phyloP scores from a whole-genome alignment of 2,113 vertebrate genomes.

The Canis aureus region DNA sequence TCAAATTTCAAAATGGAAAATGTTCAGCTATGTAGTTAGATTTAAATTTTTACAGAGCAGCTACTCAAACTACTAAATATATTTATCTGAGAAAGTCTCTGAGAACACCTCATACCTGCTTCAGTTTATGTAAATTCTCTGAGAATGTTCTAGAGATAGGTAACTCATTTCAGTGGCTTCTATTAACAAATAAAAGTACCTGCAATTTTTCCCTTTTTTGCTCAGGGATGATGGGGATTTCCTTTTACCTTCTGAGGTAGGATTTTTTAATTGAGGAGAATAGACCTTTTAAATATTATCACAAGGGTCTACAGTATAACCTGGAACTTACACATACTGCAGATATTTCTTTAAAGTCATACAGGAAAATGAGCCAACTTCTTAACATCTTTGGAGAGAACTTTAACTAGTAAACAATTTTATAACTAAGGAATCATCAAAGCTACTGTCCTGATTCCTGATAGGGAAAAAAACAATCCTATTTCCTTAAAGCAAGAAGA shows the following conservation, averaged over 20 bases:
- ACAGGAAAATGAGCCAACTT: slow-evolving; percentile 71
- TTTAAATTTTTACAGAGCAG: slow-evolving; percentile 44
- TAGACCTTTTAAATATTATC: slow-evolving; percentile 56
- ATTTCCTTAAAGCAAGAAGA: slow-evolving; percentile 64
- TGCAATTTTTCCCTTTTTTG: slow-evolving; percentile 59
- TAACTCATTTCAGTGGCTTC: slow-evolving; percentile 62
- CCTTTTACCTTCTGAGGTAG: slow-evolving; percentile 72
- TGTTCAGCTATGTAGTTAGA: not conserved
- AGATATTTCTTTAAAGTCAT: slow-evolving; percentile 70
- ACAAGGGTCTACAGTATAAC: slow-evolving; percentile 47
- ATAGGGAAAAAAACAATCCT: not conserved
- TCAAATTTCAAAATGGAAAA: slow-evolving; percentile 52
- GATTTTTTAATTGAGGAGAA: slow-evolving; percentile 65
- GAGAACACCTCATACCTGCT: slow-evolving; percentile 41
- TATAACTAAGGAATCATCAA: slow-evolving; percentile 69
- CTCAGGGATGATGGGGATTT: slow-evolving; percentile 74
- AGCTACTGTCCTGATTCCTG: slow-evolving; percentile 23
- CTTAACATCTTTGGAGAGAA: slow-evolving; percentile 78
- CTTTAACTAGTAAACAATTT: slow-evolving; percentile 69
- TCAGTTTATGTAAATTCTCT: slow-evolving; percentile 30
- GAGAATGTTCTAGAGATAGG: slow-evolving; percentile 42
- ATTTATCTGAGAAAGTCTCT: slow-evolving; percentile 21
- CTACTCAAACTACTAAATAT: slow-evolving; percentile 17
- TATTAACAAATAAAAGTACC: slow-evolving; percentile 69
- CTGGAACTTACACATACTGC: slow-evolving; percentile 40